Evolutionary conservation across 2,797 vertebrate species (phyloP), one percentile per base, ranked within the genome.

Genomic region (Micrastur ruficollis): DNA sequence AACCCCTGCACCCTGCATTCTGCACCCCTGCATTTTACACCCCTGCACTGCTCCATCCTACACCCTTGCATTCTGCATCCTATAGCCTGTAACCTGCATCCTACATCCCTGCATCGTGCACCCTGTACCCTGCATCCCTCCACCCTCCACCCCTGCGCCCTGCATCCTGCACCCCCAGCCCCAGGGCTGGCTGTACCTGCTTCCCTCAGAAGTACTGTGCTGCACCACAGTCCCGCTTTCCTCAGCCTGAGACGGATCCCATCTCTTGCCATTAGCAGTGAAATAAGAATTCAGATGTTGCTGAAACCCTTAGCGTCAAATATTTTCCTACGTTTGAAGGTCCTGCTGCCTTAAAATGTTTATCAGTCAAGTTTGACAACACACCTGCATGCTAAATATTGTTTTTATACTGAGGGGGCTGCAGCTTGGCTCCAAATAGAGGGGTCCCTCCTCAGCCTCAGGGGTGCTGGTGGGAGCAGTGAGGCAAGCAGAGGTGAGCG

Each of bases 11-110:
- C 3, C 11, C 63, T 36, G 12, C 34, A 27, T 2, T 32, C 72
- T 31, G 42, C 42, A 27, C 4, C 22, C 32, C 17, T 23, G 8
- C 14, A 21, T 21, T n/a, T n/a, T n/a, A 19, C 9, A 31, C 2
- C 46, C 12, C 58, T n/a, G 15, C 7, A n/a, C 1, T 47, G 14
- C 20, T 26, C 1, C 1, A 25, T 1, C 14, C 31, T 32, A 18
- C 19, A 50, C 0, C 0, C 22, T 44, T 44, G 18, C 12, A n/a
- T 1, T 34, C 46, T 18, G 5, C 1, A 25, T 4, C 34, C 36
- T 25, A 6, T 8, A 31, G 3, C 17, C 17, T 53, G 18, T 21
- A 50, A 7, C 50, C 52, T 42, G 20, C 31, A 59, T 9, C 44
- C 56, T 58, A 20, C 4, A 25, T 3, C 32, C n/a, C 40, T 29